Evolutionary conservation across 1,140 invertebrate genomes (phyloP).

Genomic region (Orchestia grillus): DNA sequence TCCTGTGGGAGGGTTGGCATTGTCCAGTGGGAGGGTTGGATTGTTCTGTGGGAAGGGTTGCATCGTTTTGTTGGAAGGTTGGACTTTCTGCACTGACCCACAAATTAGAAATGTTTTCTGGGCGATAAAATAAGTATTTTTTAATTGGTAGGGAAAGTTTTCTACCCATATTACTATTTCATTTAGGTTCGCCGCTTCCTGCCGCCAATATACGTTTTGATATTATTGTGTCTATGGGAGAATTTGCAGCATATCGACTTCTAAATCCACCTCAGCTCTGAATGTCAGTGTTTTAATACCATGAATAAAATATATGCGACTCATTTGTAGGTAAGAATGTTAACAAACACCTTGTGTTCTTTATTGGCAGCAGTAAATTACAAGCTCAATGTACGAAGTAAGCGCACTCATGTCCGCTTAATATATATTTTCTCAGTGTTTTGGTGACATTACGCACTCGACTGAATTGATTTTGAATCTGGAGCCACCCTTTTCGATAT

Average conservation of each 20-base stretch:
- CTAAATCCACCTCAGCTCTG: not conserved
- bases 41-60: no score
- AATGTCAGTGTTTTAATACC: not conserved
- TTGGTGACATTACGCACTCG: not conserved
- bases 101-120: no score
- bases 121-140: no score
- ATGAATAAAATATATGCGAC: not conserved
- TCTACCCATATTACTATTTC: not conserved
- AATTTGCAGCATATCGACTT: not conserved
- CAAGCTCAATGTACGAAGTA: not conserved
- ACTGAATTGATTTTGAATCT: not conserved
- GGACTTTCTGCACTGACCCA: no score
- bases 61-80: no score
- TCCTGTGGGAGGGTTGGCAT: no score
- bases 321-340: not conserved
- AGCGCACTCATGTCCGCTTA: not conserved
- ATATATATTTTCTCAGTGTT: not conserved
- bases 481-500: no score
- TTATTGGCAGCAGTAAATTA: not conserved
- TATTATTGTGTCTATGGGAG: not conserved
- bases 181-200: not conserved
- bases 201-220: not conserved
- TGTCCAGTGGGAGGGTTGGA: no score
- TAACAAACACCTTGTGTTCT: not conserved
- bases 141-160: no score